Evolutionary conservation across 1,140 invertebrate species (phyloP), one percentile per base, ranked within the genome.

Genomic region (Drosophila bocqueti): DNA sequence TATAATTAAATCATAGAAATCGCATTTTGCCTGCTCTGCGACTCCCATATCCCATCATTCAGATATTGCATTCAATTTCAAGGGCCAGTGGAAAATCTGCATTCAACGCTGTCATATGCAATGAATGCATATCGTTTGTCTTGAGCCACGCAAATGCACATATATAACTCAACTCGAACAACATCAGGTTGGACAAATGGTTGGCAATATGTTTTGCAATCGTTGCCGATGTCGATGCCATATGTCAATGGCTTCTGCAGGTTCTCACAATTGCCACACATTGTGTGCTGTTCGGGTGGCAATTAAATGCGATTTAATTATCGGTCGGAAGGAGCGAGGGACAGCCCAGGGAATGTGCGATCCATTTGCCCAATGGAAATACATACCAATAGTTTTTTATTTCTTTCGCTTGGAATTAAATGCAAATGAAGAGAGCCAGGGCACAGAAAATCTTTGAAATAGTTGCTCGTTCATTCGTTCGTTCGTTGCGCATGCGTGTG

Each of bases 201-300:
- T 43, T 43, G 62, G 62, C 72, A 71, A 83, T 83, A 76, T 76
- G 31, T 83, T 83, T 59, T 59, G 77, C 76, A 80, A 80, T 80
- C 61, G 76, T 8, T 75, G 65, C 31, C 42, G 29, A 59, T 38
- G 36, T 13, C 36, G 36, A 59, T 60, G 57, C 42, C 66, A 79
- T 65, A 65, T 45, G 68, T 60, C 50, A 59, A 63, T 62, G 66
- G 65, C 62, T 79, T 79, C 50, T 47, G 68, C 9, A 58, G 74
- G 81, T 84, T 83, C 81, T 84, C 81, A 83, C 81, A 72, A 66
- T 84, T 84, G 72, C 81, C 47, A 57, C 76, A 83, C 55, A 74
- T 52, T 74, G 71, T 47, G 34, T 15, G 31, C 38, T 40, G 47
- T 77, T 64, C 47, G 29, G 29, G 26, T n/a, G 13, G 81, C 77